Conservation (phyloP, 1,140 invertebrate genomes). For the Scaptomyza hsui region DNA sequence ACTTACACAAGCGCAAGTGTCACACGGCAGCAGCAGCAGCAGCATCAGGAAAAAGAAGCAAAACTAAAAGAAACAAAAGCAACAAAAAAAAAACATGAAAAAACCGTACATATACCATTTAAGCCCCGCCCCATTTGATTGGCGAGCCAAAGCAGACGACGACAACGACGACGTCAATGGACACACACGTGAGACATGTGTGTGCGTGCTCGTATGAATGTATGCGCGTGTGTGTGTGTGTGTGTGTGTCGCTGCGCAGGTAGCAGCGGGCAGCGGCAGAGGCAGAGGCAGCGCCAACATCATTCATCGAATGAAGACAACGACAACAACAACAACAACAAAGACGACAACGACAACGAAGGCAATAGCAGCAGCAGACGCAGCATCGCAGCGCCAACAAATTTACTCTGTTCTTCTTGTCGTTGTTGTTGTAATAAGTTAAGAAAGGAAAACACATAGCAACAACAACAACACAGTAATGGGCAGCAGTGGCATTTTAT, state of each 20-base stretch:
- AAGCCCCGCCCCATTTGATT: conserved; percentile 84
- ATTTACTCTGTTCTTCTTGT: conserved; percentile 29
- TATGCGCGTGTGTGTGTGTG: conserved; percentile 39
- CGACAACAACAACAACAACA: conserved; percentile 37
- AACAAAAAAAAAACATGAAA: conserved; percentile 35
- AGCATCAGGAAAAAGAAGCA: conserved; percentile 42
- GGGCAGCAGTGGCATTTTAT: conserved; percentile 53
- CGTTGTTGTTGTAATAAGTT: conserved; percentile 67
- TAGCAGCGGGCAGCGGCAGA: conserved; percentile 51
- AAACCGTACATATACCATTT: conserved; percentile 59
- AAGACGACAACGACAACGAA: conserved; percentile 17
- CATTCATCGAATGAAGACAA: conserved; percentile 69
- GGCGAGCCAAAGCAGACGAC: conserved; percentile 75
- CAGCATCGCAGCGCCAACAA: conserved; percentile 55
- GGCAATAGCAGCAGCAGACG: conserved; percentile 21
- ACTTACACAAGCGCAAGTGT: conserved; percentile 59
- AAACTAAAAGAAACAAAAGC: conserved; percentile 6
- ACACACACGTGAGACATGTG: conserved; percentile 53
- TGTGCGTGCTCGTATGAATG: conserved; percentile 24
- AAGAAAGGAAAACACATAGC: conserved; percentile 41
- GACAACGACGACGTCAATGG: conserved; percentile 71
- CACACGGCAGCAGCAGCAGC: conserved; percentile 51
- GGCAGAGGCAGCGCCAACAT: conserved; percentile 55
- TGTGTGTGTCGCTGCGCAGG: conserved; percentile 48
- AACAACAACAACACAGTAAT: conserved; percentile 21